A percentile compares a stretch with the other conserved stretches of the same genome.
These are phyloP conservation scores for Iselma pallidipennis DNA, from an alignment of 2,888 invertebrate species.

Conservation along the genomic window DNA sequence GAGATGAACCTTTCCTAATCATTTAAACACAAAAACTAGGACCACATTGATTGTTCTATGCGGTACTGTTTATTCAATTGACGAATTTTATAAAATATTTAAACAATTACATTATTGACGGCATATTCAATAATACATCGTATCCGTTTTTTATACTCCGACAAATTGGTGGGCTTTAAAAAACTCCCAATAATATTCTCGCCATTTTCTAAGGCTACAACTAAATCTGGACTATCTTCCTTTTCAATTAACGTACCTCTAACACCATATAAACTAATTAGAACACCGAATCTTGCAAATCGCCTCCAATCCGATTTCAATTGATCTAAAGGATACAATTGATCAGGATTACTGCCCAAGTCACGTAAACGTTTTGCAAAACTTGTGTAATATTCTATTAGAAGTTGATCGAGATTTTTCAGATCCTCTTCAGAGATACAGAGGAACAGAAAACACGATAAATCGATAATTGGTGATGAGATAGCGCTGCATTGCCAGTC, in stretches of 20 bases:
- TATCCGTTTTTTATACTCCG: no score
- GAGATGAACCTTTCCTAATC: no score
- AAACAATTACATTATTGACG: no score
- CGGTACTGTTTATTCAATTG: no score
- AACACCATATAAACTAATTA: constrained; percentile 7
- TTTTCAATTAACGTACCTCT: not conserved
- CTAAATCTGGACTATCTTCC: not conserved
- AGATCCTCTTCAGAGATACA: constrained; percentile 8
- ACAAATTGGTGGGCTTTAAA: no score
- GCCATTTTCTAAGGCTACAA: not conserved
- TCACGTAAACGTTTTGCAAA: not conserved
- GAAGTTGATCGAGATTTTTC: constrained; percentile 1
- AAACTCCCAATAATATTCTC: no score
- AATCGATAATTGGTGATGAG: constrained; percentile 16
- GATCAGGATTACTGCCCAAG: constrained; percentile 25
- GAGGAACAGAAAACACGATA: constrained; percentile 16
- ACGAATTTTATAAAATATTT: no score
- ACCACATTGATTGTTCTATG: no score
- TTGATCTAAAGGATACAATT: constrained; percentile 40
- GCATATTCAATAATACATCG: no score
- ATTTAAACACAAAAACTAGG: no score
- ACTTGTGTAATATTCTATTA: not conserved
- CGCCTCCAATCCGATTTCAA: constrained; percentile 38
- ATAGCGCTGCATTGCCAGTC: constrained; percentile 15
- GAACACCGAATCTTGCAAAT: constrained; percentile 28